Percentiles rank a stretch among this genome's conserved stretches.
phyloP scores from a whole-genome alignment of 2,797 vertebrate species.

The Taeniopygia guttata region DNA sequence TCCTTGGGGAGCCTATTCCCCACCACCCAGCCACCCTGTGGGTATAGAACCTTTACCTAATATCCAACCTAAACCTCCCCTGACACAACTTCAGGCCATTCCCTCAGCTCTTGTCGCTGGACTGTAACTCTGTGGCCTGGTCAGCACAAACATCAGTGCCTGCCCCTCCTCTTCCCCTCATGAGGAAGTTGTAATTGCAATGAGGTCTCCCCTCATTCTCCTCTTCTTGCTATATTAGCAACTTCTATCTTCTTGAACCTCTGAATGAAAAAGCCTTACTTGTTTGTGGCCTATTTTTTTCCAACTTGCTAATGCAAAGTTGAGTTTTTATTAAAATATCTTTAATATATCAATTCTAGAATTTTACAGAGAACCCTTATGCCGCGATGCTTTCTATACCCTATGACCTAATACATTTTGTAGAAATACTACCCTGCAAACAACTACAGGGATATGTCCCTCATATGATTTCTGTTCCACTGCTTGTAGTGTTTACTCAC shows the following conservation, averaged over 20 bases:
- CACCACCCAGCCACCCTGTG: background rate
- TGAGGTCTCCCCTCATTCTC: background rate
- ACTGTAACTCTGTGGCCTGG: background rate
- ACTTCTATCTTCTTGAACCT: background rate
- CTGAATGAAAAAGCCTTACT: background rate
- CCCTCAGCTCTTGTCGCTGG: too few relatives aligned
- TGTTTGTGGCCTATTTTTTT: background rate
- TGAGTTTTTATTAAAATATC: background rate
- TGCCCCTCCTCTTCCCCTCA: background rate
- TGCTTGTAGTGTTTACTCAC: background rate
- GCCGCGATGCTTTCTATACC: background rate
- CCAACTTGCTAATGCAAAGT: background rate
- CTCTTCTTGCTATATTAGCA: background rate
- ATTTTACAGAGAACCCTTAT: background rate
- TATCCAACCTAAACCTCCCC: background rate
- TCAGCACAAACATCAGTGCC: background rate
- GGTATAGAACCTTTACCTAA: rapidly evolving
- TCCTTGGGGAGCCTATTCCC: background rate
- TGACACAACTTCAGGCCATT: background rate
- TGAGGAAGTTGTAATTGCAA: background rate
- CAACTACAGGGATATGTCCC: background rate
- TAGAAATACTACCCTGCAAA: background rate
- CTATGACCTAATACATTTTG: background rate
- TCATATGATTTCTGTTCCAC: background rate
- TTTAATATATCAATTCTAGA: background rate